phyloP scores from a whole-genome alignment of 2,113 vertebrate species.

The Cricetomys ansorgei region DNA sequence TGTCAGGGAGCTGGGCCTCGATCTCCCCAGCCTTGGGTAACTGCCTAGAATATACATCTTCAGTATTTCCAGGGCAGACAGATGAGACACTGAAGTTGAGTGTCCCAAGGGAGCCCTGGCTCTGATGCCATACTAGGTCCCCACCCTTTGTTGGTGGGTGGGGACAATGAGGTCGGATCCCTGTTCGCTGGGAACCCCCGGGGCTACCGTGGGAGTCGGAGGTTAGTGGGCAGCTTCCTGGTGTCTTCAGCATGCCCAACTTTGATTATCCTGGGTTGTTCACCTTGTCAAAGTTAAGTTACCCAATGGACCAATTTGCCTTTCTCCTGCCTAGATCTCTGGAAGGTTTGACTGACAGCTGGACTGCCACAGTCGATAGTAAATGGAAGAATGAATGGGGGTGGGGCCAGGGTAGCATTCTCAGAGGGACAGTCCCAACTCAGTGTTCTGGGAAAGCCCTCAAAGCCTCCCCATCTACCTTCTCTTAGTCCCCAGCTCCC shows the following conservation, averaged over 20 bases:
- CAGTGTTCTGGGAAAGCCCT: neutral
- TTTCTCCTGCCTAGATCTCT: neutral
- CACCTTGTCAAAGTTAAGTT: neutral
- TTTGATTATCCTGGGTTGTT: neutral
- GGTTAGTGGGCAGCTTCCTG: neutral
- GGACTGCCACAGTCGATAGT: neutral
- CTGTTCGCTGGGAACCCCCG: neutral
- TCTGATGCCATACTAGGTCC: neutral
- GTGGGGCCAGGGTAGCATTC: rapidly evolving
- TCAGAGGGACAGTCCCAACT: neutral
- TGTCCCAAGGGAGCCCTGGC: neutral
- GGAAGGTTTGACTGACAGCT: neutral
- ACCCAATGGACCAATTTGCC: neutral
- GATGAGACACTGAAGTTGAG: neutral
- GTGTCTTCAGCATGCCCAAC: neutral
- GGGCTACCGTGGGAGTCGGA: neutral
- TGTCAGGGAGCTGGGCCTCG: neutral
- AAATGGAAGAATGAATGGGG: neutral
- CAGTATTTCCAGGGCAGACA: neutral
- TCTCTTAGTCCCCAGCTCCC: neutral
- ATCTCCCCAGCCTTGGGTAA: rapidly evolving
- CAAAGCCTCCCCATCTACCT: neutral
- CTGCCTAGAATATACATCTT: neutral
- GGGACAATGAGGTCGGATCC: neutral
- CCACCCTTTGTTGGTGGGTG: neutral